Percentiles rank a stretch among this genome's conserved stretches.
These are phyloP conservation scores for Diorhabda sublineata DNA, from an alignment of 1,140 invertebrate species.

Conservation along the genomic window DNA sequence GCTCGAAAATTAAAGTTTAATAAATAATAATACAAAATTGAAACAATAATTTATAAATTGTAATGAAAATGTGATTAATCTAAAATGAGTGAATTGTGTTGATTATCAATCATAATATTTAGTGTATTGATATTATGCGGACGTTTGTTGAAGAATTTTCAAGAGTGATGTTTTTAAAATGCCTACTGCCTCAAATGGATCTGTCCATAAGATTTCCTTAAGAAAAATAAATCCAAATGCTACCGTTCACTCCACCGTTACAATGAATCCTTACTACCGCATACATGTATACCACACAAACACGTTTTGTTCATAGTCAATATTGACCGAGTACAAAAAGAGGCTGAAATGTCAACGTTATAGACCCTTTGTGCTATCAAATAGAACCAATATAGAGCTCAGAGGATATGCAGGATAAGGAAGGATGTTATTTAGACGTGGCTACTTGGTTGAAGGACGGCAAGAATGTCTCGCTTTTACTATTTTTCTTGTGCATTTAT, in stretches of 20 bases:
- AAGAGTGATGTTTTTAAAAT: too few relatives aligned
- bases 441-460: background rate
- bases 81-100: too few relatives aligned
- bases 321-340: constrained; percentile 14
- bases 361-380: constrained; percentile 5
- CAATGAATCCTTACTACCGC: constrained; percentile 2
- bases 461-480: background rate
- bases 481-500: too few relatives aligned
- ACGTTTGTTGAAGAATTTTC: too few relatives aligned
- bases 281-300: constrained; percentile 4
- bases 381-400: constrained; percentile 12
- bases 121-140: too few relatives aligned
- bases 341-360: constrained; percentile 16
- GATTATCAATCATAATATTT: too few relatives aligned
- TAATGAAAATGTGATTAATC: too few relatives aligned
- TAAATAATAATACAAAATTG: too few relatives aligned
- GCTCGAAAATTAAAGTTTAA: too few relatives aligned
- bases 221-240: background rate
- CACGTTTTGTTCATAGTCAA: constrained; percentile 7
- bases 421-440: background rate
- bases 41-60: too few relatives aligned
- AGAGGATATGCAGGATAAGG: background rate
- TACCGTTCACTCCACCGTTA: background rate
- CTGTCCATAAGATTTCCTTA: background rate
- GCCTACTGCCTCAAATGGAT: too few relatives aligned